These are phyloP conservation scores for Drosophila diplacantha DNA, from an alignment of 2,888 invertebrate genomes.

Conservation along the genomic window DNA sequence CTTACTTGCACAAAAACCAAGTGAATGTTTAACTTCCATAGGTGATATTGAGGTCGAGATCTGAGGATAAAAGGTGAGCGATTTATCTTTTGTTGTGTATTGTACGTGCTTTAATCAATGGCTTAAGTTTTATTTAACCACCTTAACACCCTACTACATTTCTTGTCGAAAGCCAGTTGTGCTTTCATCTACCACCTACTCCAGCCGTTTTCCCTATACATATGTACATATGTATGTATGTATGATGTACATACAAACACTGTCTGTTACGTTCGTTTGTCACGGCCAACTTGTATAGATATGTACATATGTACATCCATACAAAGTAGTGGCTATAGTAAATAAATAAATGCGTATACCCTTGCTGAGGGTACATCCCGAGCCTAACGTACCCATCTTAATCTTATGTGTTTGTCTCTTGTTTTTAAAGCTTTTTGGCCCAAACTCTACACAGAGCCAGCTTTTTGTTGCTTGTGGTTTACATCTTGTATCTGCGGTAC, in stretches of 20 bases:
- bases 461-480: constrained; percentile 11
- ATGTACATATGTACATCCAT: constrained; percentile 1
- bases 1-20: constrained; percentile 17
- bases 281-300: constrained; percentile 6
- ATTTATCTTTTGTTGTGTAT: constrained; percentile 4
- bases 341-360: constrained; percentile 7
- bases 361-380: neutral
- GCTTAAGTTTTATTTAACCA: constrained; percentile 4
- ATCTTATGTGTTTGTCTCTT: neutral
- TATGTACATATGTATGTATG: neutral
- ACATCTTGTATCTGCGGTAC: neutral
- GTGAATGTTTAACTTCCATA: constrained; percentile 13
- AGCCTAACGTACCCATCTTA: neutral
- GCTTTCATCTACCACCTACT: constrained; percentile 6
- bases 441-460: neutral
- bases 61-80: constrained; percentile 34
- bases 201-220: constrained; percentile 5
- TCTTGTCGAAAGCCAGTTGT: constrained; percentile 8
- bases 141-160: constrained; percentile 3
- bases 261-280: constrained; percentile 12
- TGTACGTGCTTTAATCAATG: neutral
- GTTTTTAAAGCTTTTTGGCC: neutral
- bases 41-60: constrained; percentile 27
- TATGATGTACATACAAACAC: neutral
- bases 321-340: constrained; percentile 2